Evolutionary conservation across 1,140 invertebrate genomes (phyloP), one percentile per base, ranked within the genome.

Genomic region (Sinonovacula constricta): DNA sequence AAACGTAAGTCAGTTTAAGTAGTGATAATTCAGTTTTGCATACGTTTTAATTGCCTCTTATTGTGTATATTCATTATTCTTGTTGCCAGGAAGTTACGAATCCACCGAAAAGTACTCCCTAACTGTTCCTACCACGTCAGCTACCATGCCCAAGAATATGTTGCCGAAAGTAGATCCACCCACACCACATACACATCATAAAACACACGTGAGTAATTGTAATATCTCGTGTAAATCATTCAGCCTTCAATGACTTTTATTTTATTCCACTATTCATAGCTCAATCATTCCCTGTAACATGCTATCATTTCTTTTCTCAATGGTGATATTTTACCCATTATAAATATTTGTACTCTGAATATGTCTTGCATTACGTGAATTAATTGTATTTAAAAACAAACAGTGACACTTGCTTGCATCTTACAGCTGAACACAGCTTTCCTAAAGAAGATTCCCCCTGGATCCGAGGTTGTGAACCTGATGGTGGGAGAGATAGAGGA

Each of bases 391-490:
- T 62, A 14, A 18, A 28, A 26, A 15, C 18, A 31, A 31, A 10
- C 26, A 62, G 31, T 51, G 34, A 51, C 39, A 3, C 62, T 30
- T 70, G 33, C n/a, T 31, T 31, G 2, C 34, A 70, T 56, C 26
- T 81, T 82, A 22, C 71, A 88, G 88, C 76, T 83, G 51, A 91
- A 90, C 59, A 78, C 89, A 22, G 85, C 87, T 57, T 90, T 90
- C 72, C 86, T 90, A 86, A 89, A 88, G 85, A 99, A 99, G 93
- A 97, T 99, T 87, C 98, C 98, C n/a, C 94, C 94, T 0, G 98
- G 97, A 26, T 96, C 97, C 0, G 98, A 99, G 91, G 97, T 98
- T 1, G 97, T 97, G 7, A 99, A 99, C 90, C 98, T 99, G 85
- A 92, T 99, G 12, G 97, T 99, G 0, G 98, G 98, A 12, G 98